Conservation (phyloP, 1,140 invertebrate genomes). For the Drosophila orosa region DNA sequence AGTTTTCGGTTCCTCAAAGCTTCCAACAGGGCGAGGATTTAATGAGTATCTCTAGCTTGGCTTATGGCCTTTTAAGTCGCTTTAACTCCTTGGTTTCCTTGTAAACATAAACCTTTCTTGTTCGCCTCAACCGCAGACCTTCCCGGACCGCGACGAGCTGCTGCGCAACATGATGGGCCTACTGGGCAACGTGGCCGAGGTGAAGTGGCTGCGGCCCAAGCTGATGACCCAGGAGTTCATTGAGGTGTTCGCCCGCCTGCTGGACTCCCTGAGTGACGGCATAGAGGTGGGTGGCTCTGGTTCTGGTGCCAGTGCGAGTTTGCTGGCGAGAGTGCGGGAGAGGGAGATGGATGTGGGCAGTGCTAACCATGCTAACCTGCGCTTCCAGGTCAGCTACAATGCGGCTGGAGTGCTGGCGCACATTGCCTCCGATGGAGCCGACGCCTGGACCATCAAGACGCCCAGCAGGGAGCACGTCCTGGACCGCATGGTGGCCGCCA, state of each 20-base stretch:
- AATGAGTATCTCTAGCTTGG: neutral
- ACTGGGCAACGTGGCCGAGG: constrained; percentile 98
- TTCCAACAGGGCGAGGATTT: neutral
- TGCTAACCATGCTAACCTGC: constrained; percentile 69
- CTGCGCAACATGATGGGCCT: constrained; percentile 98
- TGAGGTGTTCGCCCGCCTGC: constrained; percentile 92
- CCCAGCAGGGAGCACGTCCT: constrained; percentile 91
- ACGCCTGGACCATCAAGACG: constrained; percentile 91
- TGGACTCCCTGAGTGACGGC: constrained; percentile 94
- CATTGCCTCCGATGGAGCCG: constrained; percentile 95
- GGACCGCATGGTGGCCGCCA: constrained; percentile 90
- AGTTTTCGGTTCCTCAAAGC: constrained; percentile 27
- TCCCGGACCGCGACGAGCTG: constrained; percentile 94
- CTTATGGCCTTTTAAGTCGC: too few relatives aligned
- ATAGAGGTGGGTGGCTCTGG: constrained; percentile 90
- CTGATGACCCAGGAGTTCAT: constrained; percentile 95
- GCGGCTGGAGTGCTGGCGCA: constrained; percentile 98
- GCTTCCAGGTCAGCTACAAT: constrained; percentile 95
- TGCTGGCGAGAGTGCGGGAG: constrained; percentile 36
- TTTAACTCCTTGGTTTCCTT: too few relatives aligned
- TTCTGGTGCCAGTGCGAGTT: constrained; percentile 33
- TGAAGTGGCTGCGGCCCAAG: constrained; percentile 91
- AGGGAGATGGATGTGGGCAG: constrained; percentile 65
- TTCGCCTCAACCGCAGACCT: constrained; percentile 86
- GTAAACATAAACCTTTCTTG: neutral